These are phyloP conservation scores for Gyrodactylus salaris DNA, from an alignment of 1,140 invertebrate genomes.

Conservation along the genomic window DNA sequence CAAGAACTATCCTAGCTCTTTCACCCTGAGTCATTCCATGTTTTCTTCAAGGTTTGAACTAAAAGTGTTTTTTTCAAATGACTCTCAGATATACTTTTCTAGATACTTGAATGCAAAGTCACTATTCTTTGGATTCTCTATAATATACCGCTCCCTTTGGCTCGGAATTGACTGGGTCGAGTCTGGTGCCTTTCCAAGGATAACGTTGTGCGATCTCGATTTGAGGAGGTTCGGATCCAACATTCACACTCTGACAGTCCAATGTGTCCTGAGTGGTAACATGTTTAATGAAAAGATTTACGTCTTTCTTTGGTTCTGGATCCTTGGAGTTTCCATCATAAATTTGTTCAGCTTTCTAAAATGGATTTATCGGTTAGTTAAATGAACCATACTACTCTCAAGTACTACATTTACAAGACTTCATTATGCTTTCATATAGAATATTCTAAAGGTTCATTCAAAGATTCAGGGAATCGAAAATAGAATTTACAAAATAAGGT, in stretches of 20 bases:
- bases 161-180: background rate
- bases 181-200: conserved; percentile 10
- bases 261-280: conserved; percentile 9
- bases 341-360: background rate
- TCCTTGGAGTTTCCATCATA: background rate
- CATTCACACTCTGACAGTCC: conserved; percentile 8
- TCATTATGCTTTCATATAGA: no score
- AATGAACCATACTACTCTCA: no score
- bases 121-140: background rate
- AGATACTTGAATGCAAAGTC: background rate
- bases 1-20: no score
- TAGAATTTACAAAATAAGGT: no score
- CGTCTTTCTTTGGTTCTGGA: conserved; percentile 7
- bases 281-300: conserved; percentile 9
- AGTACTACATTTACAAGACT: no score
- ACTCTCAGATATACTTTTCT: no score
- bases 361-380: background rate
- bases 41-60: no score
- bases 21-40: no score
- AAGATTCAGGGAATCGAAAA: no score
- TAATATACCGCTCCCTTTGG: background rate
- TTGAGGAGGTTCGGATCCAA: conserved; percentile 10
- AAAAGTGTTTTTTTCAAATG: no score
- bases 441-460: no score
- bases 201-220: conserved; percentile 13